These are phyloP conservation scores for Luperina nickerlii DNA, from an alignment of 2,888 invertebrate species.

Conservation along the genomic window DNA sequence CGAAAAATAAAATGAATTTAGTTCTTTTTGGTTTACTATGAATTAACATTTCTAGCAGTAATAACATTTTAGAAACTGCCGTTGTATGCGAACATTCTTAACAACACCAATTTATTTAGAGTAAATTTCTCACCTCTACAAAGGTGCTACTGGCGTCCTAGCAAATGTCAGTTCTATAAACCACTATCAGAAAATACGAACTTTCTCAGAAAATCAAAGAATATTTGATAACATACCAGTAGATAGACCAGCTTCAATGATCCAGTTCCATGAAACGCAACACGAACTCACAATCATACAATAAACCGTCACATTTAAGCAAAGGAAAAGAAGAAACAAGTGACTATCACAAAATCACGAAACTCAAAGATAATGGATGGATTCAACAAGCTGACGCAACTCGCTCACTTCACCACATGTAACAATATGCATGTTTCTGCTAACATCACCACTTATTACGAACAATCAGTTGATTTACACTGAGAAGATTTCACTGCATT, in stretches of 20 bases:
- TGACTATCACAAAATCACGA: constrained; percentile 13
- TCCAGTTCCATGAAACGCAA: neutral
- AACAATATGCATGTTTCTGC: constrained; percentile 32
- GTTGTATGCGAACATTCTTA: neutral
- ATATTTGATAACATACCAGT: constrained; percentile 46
- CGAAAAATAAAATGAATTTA: neutral
- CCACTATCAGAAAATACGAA: neutral
- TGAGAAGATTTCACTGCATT: constrained; percentile 57
- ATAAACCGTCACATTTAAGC: neutral
- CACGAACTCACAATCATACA: constrained; percentile 26
- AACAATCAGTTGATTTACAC: constrained; percentile 42
- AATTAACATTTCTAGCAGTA: neutral
- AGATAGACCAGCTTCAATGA: neutral
- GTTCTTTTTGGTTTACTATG: neutral
- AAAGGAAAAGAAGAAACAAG: constrained; percentile 18
- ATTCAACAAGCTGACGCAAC: constrained; percentile 32
- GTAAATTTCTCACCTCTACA: constrained; percentile 11
- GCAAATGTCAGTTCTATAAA: neutral
- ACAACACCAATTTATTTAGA: constrained; percentile 2
- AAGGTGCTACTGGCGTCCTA: constrained; percentile 6
- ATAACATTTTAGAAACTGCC: neutral
- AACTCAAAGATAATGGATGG: constrained; percentile 27
- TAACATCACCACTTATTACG: constrained; percentile 32
- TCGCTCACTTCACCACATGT: constrained; percentile 21
- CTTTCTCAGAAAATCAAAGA: neutral